These are phyloP conservation scores for Aptenodytes patagonicus DNA, from an alignment of 2,113 vertebrate species.

Conservation along the genomic window DNA sequence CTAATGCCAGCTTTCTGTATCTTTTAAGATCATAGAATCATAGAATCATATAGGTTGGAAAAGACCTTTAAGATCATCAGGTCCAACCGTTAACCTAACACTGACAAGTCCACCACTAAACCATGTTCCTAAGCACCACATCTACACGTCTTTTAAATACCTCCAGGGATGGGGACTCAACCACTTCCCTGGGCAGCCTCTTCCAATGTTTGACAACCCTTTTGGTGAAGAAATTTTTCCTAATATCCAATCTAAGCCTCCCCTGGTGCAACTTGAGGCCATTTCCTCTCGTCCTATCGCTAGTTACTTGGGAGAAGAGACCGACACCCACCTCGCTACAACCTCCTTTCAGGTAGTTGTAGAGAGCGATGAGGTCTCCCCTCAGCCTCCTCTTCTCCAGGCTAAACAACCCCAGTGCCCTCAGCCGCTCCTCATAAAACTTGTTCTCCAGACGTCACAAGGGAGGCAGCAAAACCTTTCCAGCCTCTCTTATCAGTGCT, in stretches of 20 bases:
- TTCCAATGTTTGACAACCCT: not conserved
- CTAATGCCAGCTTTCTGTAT: not conserved
- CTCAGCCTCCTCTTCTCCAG: not conserved
- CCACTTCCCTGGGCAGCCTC: not conserved
- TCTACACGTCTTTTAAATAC: not conserved
- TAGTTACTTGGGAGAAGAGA: not conserved
- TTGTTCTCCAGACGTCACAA: not conserved
- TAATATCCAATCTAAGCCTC: not conserved
- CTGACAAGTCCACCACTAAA: not conserved
- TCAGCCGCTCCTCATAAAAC: not conserved
- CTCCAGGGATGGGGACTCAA: not conserved
- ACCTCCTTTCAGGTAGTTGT: not conserved
- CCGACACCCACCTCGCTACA: rapidly evolving
- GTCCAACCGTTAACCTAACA: not conserved
- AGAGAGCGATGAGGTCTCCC: not conserved
- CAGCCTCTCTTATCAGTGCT: not conserved
- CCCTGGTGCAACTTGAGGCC: not conserved
- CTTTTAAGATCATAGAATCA: not conserved
- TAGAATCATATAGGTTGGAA: not conserved
- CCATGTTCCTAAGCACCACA: not conserved
- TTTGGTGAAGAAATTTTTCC: not conserved
- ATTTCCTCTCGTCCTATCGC: not conserved
- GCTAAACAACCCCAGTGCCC: not conserved
- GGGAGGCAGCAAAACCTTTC: not conserved
- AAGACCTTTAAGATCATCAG: not conserved